Evolutionary conservation across 2,113 vertebrate genomes (phyloP).

Genomic region (Peromyscus maniculatus): DNA sequence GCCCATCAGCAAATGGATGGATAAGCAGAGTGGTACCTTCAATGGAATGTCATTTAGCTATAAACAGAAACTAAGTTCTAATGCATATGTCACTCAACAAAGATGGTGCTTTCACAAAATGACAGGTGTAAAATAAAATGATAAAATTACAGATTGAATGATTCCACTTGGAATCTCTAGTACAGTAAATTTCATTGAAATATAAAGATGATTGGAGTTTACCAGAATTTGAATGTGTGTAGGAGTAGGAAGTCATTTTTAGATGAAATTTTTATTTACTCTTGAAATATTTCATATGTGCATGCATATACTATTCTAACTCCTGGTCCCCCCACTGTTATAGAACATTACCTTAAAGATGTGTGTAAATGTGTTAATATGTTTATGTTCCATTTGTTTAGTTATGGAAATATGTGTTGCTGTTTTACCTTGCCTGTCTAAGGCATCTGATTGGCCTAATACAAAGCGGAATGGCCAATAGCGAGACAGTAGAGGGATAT

Average conservation of each 20-base stretch:
- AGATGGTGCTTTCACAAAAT: background rate
- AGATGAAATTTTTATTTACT: background rate
- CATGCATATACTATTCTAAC: background rate
- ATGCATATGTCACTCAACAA: background rate
- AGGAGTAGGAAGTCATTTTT: background rate
- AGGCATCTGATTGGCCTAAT: background rate
- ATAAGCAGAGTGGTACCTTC: background rate
- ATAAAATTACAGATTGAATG: background rate
- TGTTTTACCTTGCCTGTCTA: background rate
- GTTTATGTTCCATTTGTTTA: background rate
- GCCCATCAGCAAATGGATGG: background rate
- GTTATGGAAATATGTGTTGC: background rate
- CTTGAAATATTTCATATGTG: background rate
- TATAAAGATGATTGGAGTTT: background rate
- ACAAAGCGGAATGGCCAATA: background rate
- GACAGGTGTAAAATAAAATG: background rate
- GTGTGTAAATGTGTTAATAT: background rate
- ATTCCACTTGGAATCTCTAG: background rate
- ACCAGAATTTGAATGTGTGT: too few species aligned
- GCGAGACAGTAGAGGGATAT: background rate
- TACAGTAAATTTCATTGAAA: background rate
- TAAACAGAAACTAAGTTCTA: background rate
- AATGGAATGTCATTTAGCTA: background rate
- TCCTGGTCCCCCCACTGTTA: background rate
- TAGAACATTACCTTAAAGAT: background rate